A percentile compares a stretch with the other conserved stretches of the same genome.
Evolutionary conservation across 2,888 invertebrate species (phyloP).

Genomic region (Macaria notata): DNA sequence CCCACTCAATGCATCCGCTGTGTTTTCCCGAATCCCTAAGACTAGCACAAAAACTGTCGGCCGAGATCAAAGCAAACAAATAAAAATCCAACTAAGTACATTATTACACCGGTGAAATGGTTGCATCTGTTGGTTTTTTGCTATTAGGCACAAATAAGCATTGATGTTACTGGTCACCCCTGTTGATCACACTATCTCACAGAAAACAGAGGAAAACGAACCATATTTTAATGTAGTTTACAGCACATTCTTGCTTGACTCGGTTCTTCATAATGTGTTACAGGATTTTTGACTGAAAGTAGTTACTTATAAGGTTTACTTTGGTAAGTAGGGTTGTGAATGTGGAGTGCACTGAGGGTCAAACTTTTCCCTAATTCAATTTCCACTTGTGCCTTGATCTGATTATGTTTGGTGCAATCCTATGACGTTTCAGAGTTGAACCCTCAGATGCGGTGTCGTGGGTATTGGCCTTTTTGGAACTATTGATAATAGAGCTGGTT

Average conservation of each 20-base stretch:
- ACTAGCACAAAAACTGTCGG: constrained; percentile 40
- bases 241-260: constrained; percentile 3
- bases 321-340: constrained; percentile 17
- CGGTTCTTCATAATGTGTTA: neutral
- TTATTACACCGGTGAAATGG: constrained; percentile 81
- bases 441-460: constrained; percentile 40
- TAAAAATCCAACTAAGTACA: constrained; percentile 77
- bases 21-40: constrained; percentile 22
- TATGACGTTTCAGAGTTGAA: constrained; percentile 53
- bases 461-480: constrained; percentile 25
- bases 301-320: constrained; percentile 18
- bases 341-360: constrained; percentile 55
- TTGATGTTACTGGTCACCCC: constrained; percentile 67
- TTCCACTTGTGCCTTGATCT: constrained; percentile 72
- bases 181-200: constrained; percentile 31
- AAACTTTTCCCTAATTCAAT: constrained; percentile 73
- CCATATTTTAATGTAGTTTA: neutral
- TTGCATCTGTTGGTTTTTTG: constrained; percentile 80
- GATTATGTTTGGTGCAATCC: constrained; percentile 66
- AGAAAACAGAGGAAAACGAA: constrained; percentile 14
- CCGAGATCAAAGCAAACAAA: constrained; percentile 72
- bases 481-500: neutral
- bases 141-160: constrained; percentile 79
- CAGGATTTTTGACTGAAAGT: constrained; percentile 11
- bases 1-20: neutral